Evolutionary conservation across 2,113 vertebrate genomes (phyloP).

Genomic region (Psephotus haematonotus): DNA sequence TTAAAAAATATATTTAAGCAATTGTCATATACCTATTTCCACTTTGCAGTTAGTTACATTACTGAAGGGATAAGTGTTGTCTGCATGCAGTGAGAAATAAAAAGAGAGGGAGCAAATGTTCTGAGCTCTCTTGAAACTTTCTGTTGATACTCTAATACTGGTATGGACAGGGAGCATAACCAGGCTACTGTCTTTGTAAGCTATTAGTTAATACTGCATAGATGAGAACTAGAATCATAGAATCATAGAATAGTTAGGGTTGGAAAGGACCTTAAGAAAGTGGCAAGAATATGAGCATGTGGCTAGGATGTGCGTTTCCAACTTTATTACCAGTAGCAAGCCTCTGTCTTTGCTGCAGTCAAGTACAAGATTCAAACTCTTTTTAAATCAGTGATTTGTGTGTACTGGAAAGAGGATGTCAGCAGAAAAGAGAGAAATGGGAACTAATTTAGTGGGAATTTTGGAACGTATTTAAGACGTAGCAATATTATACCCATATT

Average conservation of each 20-base stretch:
- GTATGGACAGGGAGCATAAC: neutral
- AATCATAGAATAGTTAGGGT: too few relatives aligned
- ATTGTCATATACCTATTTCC: neutral
- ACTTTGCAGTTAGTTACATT: neutral
- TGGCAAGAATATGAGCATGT: neutral
- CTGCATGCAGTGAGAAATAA: neutral
- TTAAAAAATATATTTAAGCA: neutral
- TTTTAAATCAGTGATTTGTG: neutral
- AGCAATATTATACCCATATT: neutral
- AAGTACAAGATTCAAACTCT: neutral
- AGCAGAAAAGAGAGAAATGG: neutral
- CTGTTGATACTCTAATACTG: neutral
- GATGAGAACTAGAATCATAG: neutral
- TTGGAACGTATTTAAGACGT: neutral
- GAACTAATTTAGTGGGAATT: neutral
- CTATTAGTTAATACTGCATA: neutral
- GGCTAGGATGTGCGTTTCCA: neutral
- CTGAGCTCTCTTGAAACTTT: neutral
- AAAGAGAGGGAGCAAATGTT: neutral
- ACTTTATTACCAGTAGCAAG: neutral
- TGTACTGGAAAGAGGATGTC: fast-evolving
- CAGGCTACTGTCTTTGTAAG: neutral
- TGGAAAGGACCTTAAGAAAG: too few relatives aligned
- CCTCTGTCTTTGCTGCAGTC: neutral
- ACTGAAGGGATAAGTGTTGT: neutral